Evolutionary conservation across 2,113 vertebrate genomes (phyloP), one percentile per base, ranked within the genome.

Genomic region (Alligator sinensis): DNA sequence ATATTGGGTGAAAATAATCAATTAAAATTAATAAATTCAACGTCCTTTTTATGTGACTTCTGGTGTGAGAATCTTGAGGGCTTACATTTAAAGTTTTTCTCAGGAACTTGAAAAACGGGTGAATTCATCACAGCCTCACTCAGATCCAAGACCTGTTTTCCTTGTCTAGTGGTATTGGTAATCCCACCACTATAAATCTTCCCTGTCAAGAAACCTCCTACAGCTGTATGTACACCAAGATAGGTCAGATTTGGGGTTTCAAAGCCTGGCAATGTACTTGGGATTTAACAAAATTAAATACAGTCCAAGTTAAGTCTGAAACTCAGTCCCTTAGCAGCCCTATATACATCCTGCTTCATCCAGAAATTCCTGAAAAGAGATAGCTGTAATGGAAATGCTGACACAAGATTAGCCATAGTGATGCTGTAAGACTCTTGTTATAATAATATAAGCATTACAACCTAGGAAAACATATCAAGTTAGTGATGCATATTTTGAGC

Each of bases 131-230:
- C 47, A 47, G 47, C 47, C 47, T 47, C 47, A 47, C 47, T 47
- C 47, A 47, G 47, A 47, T 47, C 82, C 84, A 89, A 75, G 61
- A 57, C 8, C 10, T 61, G 60, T 18, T 80, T 90, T 89, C 84
- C 62, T 74, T 60, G 72, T 68, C 82, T 82, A 82, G 94, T 95
- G 85, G 90, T 84, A 96, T 25, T 66, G 80, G 70, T 84, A 94
- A 96, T 93, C 82, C 61, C 28, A 75, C 84, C 95, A 72, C 88
- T 92, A 93, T 61, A 95, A 96, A 30, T 75, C 95, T 93, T 66
- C 4, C 17, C 59, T 82, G 85, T 85, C 61, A 82, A 84, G 82
- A 95, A 94, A 22, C 22, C 12, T 9, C 24, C 22, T 11, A 12
- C 4, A 74, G 34, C 17, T 92, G 66, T 75, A 86, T 85, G 93